Evolutionary conservation across 2,888 invertebrate genomes (phyloP), one percentile per base, ranked within the genome.

Genomic region (Orchesella flavescens): DNA sequence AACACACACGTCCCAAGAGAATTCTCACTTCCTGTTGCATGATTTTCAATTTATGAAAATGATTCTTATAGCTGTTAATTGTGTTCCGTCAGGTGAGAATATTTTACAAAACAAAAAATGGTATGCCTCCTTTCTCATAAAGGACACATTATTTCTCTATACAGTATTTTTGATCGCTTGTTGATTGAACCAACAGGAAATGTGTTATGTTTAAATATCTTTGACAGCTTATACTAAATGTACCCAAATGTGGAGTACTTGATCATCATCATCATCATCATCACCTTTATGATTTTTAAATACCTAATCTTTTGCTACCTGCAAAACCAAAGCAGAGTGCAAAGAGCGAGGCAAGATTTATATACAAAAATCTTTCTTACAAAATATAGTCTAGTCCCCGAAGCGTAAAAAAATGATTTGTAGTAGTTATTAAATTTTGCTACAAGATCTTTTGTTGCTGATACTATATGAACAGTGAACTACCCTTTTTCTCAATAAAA

Each of bases 361-460:
- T 66, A 53, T 55, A 57, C 24, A 46, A 78, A 78, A 71, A 63
- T 71, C 77, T 77, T 69, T 59, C 61, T 69, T 63, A 78, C 69
- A 78, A 71, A 78, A 53, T 71, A 78, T 71, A 78, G 55, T 77
- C 78, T 78, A 78, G 78, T 78, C 78, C 78, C 78, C 63, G 15
- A 78, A 71, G 63, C 69, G 71, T 71, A 59, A 78, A n/a, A n/a
- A 46, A 78, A 78, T 63, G 63, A 71, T 46, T 78, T 71, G 78
- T 78, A 78, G 78, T 78, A 34, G 34, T 77, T 78, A 71, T 78
- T 61, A 78, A 78, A 71, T 78, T 71, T 44, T 78, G 78, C 71
- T 78, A 69, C 78, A 71, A 43, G 59, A 59, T 68, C 61, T 69
- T 66, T 69, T 78, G 77, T 77, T 77, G 55, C 55, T 76, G 68